Base-by-base conservation (phyloP, 2,888 invertebrate genomes). In the Drosophila emarginata region DNA sequence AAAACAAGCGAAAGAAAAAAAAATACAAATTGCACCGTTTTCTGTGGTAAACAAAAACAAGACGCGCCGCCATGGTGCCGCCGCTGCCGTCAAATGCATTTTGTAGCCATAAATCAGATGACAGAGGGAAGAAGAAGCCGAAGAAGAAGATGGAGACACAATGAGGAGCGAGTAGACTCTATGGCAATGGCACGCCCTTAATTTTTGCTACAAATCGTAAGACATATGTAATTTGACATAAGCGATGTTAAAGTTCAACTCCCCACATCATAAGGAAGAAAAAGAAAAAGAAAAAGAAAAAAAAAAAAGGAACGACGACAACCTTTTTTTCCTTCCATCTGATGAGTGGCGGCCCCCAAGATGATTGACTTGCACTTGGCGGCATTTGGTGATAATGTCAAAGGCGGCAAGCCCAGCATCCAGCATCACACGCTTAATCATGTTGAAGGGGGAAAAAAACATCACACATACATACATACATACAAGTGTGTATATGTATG, bases 161-260 rank as follows among this genome's bases (percentile, higher is more conserved):
- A 32, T 14, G 45, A 36, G 4, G 12, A 56, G 39, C n/a, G 18
- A 54, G n/a, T n/a, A n/a, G 62, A 56, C 45, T 39, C 60, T 21
- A 37, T 7, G 54, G 40, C 7, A 18, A 21, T 51, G 83, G 72
- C 73, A 79, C 84, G 84, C 80, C 84, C 79, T 62, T 62, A 40
- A 61, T 66, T 36, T 4, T 11, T 65, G 72, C 45, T 14, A 45
- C 45, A 21, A 45, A 82, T 80, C 81, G 80, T 77, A 86, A 89
- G 86, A 89, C 88, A 88, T 89, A 45, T 45, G 45, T 45, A 89
- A 89, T 89, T 88, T 89, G 89, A 89, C 89, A 87, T 88, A 88
- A 88, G 75, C 81, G 89, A 83, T 85, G 88, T 85, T 87, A 89
- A 88, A 89, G 89, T 88, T 89, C 89, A 87, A 68, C 62, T 61